Base-by-base conservation (phyloP, 2,113 vertebrate species). In the Aramus guarauna region DNA sequence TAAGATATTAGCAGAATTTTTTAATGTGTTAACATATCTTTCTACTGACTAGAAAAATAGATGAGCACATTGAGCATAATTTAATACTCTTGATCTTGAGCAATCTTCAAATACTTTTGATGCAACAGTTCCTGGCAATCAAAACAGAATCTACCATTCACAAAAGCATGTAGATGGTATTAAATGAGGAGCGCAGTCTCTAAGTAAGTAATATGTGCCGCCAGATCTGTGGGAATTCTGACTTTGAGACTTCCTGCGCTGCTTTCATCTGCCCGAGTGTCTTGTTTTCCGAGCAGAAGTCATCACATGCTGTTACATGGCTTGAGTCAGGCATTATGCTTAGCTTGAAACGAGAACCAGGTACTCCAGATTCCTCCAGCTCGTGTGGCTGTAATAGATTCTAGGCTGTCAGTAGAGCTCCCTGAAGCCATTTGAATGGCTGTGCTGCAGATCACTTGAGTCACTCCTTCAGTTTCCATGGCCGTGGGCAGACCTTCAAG, bases 361-460 rank as follows among this genome's bases (percentile, higher is more conserved):
- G 90, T 91, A 37, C 76, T 92, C 90, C 69, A 84, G 96, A 91
- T 94, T 95, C 66, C 74, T 94, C 30, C 47, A 20, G 75, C 47
- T 94, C 0, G 0, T 78, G 56, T 78, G 27, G 34, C 41, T 86
- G 27, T 77, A 47, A 29, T n/a, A 68, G 56, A 43, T 43, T 43
- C 43, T 43, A 77, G 56, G 45, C 59, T 93, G 59, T 86, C 72
- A 63, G 78, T 18, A 80, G 79, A 63, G 68, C 71, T 95, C 88
- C 88, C 59, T 27, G 23, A 45, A 85, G 72, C 90, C 12, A 43
- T 80, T 27, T 80, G 63, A 59, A 74, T 50, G 76, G 50, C 79
- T 76, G 73, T 50, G 37, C 50, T 75, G 56, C 43, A 56, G 43
- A 63, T 88, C 0, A 0, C 53, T 84, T 62, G 45, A 74, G 36